Evolutionary conservation across 1,140 invertebrate genomes (phyloP).

Genomic region (Drosophila asahinai): DNA sequence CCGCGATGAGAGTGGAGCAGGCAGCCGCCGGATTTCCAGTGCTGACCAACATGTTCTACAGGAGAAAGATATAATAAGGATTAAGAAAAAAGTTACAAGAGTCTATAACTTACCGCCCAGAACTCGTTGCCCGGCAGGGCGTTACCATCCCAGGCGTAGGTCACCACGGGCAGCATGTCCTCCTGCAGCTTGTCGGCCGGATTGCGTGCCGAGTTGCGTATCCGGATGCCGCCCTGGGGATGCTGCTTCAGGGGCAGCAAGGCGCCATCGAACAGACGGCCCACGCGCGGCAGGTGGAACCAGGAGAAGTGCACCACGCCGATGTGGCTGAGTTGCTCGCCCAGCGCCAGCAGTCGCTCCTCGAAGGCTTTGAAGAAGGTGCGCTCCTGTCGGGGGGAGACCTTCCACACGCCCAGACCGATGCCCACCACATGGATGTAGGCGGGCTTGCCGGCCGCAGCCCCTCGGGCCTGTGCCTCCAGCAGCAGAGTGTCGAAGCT

Average conservation of each 20-base stretch:
- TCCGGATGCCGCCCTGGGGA: constrained; percentile 61
- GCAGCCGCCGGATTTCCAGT: constrained; percentile 88
- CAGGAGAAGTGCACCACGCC: constrained; percentile 81
- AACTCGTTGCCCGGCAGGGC: constrained; percentile 88
- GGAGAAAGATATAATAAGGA: neutral
- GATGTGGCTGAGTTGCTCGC: constrained; percentile 54
- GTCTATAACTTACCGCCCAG: constrained; percentile 79
- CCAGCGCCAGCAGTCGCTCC: constrained; percentile 62
- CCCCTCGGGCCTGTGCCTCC: constrained; percentile 59
- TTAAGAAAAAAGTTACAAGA: neutral
- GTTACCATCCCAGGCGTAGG: constrained; percentile 90
- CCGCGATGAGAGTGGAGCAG: constrained; percentile 87
- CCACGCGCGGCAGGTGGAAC: constrained; percentile 52
- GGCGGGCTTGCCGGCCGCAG: constrained; percentile 44
- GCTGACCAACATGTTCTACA: constrained; percentile 16
- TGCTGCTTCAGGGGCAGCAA: constrained; percentile 43
- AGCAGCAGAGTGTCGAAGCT: constrained; percentile 72
- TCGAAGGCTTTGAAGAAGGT: constrained; percentile 76
- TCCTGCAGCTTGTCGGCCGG: constrained; percentile 63
- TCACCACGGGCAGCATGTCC: constrained; percentile 86
- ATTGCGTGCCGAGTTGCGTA: constrained; percentile 59
- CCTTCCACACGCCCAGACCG: constrained; percentile 75
- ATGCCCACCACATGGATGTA: constrained; percentile 77
- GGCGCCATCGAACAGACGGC: constrained; percentile 50
- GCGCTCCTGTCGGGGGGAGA: constrained; percentile 41